Base-by-base conservation (phyloP, 2,888 invertebrate genomes). In the Poecilobothrus nobilitatus region DNA sequence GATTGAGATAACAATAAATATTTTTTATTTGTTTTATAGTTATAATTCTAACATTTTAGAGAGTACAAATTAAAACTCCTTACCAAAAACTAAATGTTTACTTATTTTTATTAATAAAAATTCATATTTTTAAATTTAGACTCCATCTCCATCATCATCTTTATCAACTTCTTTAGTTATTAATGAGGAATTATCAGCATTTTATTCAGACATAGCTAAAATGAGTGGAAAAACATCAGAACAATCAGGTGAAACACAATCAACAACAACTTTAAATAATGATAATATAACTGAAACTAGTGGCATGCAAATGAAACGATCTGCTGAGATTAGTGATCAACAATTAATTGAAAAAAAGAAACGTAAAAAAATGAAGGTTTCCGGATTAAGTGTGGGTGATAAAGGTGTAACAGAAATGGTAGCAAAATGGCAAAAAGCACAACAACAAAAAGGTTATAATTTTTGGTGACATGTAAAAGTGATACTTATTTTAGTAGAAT, bases 371-470 rank as follows among this genome's bases (percentile, higher is more conserved):
- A 76, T 86, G 63, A 70, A 71, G 63, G 80, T 81, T 1, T 81
- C 83, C 67, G 86, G 86, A n/a, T 80, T 88, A 63, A 82, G 87
- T 6, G 83, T 89, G 79, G 89, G 89, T 78, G 89, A 88, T 77
- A 89, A 89, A 76, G 87, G 87, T 71, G 87, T 89, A 41, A 86
- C 88, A 2, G 85, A 86, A 64, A 82, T 89, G 76, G 89, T 90
- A 0, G 87, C 88, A 68, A 89, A 89, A 74, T 90, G 90, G 90
- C 88, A 89, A 78, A 87, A 86, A 75, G 87, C 88, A 64, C 88
- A 89, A 77, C 84, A 85, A 72, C 84, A 86, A 73, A 53, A 53
- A n/a, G 53, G 53, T 18, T 53, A 53, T 53, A 53, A 53, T 53
- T 53, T 53, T 53, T 53, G 53, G 53, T 53, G 18, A 53, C 1